Conservation (phyloP, 1,140 invertebrate species). For the Saccostrea echinata region DNA sequence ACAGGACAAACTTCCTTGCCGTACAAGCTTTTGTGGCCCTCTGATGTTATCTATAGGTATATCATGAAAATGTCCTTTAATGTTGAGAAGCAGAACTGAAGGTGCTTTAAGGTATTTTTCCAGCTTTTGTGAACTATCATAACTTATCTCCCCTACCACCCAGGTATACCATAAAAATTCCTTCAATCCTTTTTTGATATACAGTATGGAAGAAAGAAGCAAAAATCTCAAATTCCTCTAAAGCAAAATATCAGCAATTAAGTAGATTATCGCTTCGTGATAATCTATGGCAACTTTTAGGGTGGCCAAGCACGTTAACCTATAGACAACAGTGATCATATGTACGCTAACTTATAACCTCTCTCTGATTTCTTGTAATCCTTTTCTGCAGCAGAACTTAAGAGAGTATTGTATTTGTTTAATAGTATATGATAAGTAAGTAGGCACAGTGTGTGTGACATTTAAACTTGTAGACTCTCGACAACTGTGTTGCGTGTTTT, state of each 20-base stretch:
- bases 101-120: not conserved
- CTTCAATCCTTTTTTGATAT: not conserved
- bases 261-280: conserved; percentile 32
- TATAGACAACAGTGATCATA: not conserved
- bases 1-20: not conserved
- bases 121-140: not conserved
- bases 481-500: conserved; percentile 28
- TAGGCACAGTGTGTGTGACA: conserved; percentile 19
- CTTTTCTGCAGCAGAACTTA: not conserved
- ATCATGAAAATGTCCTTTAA: conserved; percentile 15
- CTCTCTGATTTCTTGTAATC: not conserved
- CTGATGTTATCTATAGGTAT: not conserved
- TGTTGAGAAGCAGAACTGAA: not conserved
- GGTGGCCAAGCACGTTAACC: conserved; percentile 12
- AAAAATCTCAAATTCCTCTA: conserved; percentile 15
- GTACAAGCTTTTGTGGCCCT: not conserved
- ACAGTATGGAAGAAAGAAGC: not conserved
- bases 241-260: conserved; percentile 16
- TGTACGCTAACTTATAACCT: not conserved
- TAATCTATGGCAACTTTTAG: conserved; percentile 35
- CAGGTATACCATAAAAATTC: conserved; percentile 19
- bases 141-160: conserved; percentile 10
- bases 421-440: conserved; percentile 22
- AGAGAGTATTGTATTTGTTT: conserved; percentile 37
- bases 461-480: conserved; percentile 20